Conservation (phyloP, 2,888 invertebrate genomes). For the Epinotia bilunana region DNA sequence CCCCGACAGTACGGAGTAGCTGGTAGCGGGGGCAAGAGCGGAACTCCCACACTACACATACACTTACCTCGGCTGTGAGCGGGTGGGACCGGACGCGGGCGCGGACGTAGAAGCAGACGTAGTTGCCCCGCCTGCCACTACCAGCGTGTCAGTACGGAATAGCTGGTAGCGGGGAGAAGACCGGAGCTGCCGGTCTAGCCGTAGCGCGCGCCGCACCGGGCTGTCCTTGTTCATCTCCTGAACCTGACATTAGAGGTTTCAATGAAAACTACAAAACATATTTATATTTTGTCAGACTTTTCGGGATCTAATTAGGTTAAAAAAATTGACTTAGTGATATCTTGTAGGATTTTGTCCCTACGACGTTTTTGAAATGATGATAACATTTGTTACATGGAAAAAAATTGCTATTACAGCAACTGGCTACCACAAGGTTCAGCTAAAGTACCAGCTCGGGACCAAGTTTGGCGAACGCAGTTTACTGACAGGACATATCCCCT, state of each 20-base stretch:
- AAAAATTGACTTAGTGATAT: too few relatives aligned
- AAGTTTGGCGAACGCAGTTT: too few relatives aligned
- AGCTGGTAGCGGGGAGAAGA: not conserved
- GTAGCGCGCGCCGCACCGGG: not conserved
- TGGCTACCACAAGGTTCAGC: too few relatives aligned
- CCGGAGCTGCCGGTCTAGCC: not conserved
- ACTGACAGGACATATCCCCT: too few relatives aligned
- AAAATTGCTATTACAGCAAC: too few relatives aligned
- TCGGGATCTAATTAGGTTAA: too few relatives aligned
- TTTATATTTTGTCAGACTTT: too few relatives aligned
- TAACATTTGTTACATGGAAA: too few relatives aligned
- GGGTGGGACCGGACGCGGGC: not conserved
- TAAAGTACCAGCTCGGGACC: too few relatives aligned
- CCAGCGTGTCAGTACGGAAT: slow-evolving; percentile 10
- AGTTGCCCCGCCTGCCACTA: not conserved
- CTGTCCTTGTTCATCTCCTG: not conserved
- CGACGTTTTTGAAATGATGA: too few relatives aligned
- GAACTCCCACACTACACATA: not conserved
- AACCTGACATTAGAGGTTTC: not conserved
- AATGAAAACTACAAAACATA: too few relatives aligned
- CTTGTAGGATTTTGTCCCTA: too few relatives aligned
- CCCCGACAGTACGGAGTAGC: not conserved
- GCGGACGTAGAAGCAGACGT: not conserved
- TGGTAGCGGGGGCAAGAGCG: not conserved
- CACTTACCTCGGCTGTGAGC: not conserved